Evolutionary conservation across 1,140 invertebrate species (phyloP).

Genomic region (Drosophila persimilis): DNA sequence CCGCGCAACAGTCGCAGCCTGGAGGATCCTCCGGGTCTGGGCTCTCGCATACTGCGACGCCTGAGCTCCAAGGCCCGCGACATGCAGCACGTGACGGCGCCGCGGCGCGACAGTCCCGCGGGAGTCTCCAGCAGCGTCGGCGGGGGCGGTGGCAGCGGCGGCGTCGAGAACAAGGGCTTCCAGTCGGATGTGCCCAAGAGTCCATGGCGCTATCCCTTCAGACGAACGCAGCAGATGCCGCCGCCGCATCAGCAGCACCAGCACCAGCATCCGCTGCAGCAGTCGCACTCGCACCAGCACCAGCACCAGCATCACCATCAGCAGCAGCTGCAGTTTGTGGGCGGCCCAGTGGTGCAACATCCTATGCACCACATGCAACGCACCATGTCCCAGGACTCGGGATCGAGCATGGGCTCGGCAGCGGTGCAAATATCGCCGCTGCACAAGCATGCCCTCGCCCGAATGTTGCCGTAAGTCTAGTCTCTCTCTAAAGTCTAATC

Average conservation of each 20-base stretch:
- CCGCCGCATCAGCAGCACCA: slow-evolving; percentile 19
- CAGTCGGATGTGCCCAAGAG: slow-evolving; percentile 86
- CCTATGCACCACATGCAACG: slow-evolving; percentile 72
- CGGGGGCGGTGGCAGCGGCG: slow-evolving; percentile 31
- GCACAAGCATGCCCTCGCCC: slow-evolving; percentile 75
- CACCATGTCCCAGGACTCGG: slow-evolving; percentile 83
- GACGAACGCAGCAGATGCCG: slow-evolving; percentile 66
- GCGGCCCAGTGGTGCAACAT: slow-evolving; percentile 58
- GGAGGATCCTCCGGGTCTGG: slow-evolving; percentile 86
- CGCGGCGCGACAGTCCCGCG: slow-evolving; percentile 63
- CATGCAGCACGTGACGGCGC: slow-evolving; percentile 47
- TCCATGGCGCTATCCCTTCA: slow-evolving; percentile 85
- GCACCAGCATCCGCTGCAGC: slow-evolving; percentile 38
- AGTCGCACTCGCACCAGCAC: slow-evolving; percentile 22
- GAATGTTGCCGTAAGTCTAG: slow-evolving; percentile 80
- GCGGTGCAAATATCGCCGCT: slow-evolving; percentile 77
- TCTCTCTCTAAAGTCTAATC: not conserved
- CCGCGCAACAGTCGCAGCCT: slow-evolving; percentile 84
- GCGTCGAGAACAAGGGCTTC: slow-evolving; percentile 85
- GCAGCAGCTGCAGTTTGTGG: slow-evolving; percentile 69
- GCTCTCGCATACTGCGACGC: slow-evolving; percentile 86
- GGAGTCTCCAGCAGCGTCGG: slow-evolving; percentile 51
- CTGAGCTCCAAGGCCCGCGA: slow-evolving; percentile 86
- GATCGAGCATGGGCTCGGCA: slow-evolving; percentile 82
- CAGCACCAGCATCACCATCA: slow-evolving; percentile 64